Conservation (phyloP, 2,113 vertebrate genomes). For the Python bivittatus region DNA sequence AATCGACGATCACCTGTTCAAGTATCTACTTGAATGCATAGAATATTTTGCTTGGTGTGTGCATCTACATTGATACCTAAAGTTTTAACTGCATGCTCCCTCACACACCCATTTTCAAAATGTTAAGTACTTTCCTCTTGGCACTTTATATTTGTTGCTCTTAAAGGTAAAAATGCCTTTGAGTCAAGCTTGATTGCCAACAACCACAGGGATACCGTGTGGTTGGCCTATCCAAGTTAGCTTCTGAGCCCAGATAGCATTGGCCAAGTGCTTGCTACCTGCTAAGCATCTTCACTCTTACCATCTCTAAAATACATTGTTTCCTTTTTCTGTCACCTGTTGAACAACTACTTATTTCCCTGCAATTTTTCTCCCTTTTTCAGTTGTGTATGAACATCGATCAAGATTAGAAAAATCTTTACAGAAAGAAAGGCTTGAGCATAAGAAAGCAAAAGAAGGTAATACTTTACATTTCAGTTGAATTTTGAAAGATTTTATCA, state of each 20-base stretch:
- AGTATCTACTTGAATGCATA: neutral
- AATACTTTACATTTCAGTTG: constrained; percentile 54
- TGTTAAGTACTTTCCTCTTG: neutral
- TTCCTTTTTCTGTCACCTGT: neutral
- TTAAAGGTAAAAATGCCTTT: neutral
- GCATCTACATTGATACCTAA: neutral
- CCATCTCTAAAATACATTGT: neutral
- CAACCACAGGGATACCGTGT: neutral
- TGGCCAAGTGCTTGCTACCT: neutral
- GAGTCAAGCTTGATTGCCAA: neutral
- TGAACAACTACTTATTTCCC: neutral
- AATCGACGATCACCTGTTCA: neutral
- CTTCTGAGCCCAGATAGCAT: neutral
- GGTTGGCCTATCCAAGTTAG: neutral
- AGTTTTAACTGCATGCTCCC: neutral
- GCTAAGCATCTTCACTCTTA: neutral
- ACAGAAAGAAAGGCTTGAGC: constrained; percentile 95
- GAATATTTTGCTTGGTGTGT: neutral
- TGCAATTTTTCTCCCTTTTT: constrained; percentile 40
- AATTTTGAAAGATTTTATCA: neutral
- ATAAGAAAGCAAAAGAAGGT: constrained; percentile 99
- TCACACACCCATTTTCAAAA: neutral
- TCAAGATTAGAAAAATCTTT: constrained; percentile 97
- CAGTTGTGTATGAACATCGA: constrained; percentile 98
- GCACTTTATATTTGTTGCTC: neutral